A percentile compares a stretch with the other conserved stretches of the same genome.
Evolutionary conservation across 2,797 vertebrate genomes (phyloP).

Genomic region (Meriones psammophilus): DNA sequence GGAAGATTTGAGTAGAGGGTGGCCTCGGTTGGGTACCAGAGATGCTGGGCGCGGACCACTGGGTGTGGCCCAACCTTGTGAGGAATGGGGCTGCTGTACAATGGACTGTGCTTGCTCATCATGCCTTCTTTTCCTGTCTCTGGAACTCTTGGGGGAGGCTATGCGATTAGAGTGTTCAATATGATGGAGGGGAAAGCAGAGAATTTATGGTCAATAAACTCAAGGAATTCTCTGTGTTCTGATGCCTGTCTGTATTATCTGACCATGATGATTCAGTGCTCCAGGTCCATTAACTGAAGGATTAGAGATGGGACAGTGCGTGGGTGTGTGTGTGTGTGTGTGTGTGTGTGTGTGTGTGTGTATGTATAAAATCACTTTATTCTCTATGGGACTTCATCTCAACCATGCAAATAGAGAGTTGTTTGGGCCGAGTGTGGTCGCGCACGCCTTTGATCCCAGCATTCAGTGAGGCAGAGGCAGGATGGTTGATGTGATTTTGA

Average conservation of each 20-base stretch:
- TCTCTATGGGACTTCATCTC: not conserved
- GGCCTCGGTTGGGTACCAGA: not conserved
- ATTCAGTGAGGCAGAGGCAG: no score
- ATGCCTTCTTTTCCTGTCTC: constrained; percentile 16
- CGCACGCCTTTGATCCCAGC: no score
- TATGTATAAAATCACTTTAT: not conserved
- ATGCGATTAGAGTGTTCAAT: not conserved
- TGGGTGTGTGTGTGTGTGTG: no score
- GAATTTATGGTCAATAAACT: constrained; percentile 52
- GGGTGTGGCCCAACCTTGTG: not conserved
- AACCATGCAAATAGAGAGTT: constrained; percentile 25
- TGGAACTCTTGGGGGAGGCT: not conserved
- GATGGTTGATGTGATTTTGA: no score
- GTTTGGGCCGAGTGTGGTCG: no score
- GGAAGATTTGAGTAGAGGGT: constrained; percentile 6
- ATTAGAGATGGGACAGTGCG: not conserved
- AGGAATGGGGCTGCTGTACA: not conserved
- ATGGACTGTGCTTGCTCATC: not conserved
- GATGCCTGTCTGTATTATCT: constrained; percentile 10
- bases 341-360: not conserved
- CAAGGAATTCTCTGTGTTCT: constrained; percentile 40
- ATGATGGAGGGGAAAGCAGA: not conserved
- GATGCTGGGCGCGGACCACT: not conserved
- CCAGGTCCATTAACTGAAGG: not conserved
- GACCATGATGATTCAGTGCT: not conserved